Conservation (phyloP, 53 echinoderm and acorn worm species). For the Hippasteria phrygiana region DNA sequence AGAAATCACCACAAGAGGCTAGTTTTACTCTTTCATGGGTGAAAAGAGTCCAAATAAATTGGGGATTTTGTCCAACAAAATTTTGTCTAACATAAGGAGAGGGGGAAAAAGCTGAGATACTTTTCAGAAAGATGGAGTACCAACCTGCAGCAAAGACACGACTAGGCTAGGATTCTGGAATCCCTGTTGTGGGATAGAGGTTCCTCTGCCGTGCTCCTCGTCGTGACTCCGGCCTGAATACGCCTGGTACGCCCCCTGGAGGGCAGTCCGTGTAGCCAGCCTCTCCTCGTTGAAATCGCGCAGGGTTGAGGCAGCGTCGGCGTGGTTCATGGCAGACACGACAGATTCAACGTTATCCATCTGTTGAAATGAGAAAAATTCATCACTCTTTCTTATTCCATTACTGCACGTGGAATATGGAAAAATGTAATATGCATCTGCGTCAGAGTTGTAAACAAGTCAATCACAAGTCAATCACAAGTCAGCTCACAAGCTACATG, state of each 20-base stretch:
- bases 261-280: conserved; percentile 48
- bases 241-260: conserved; percentile 45
- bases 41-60: too few species aligned
- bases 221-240: conserved; percentile 21
- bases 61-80: too few species aligned
- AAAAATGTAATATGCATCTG: too few species aligned
- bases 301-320: conserved; percentile 42
- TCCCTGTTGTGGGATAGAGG: conserved; percentile 25
- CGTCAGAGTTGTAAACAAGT: too few species aligned
- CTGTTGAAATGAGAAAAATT: background rate
- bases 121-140: background rate
- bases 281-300: conserved; percentile 32
- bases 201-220: background rate
- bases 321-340: background rate
- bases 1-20: too few species aligned
- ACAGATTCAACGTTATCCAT: conserved; percentile 39
- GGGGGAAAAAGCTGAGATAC: too few species aligned
- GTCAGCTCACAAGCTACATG: too few species aligned
- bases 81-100: too few species aligned
- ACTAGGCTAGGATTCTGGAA: conserved; percentile 72
- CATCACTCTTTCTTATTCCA: too few species aligned
- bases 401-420: too few species aligned
- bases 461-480: too few species aligned
- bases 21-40: too few species aligned
- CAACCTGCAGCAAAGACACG: conserved; percentile 70